Conservation (phyloP, 2,797 vertebrate species). For the Gymnoscopelus braueri region DNA sequence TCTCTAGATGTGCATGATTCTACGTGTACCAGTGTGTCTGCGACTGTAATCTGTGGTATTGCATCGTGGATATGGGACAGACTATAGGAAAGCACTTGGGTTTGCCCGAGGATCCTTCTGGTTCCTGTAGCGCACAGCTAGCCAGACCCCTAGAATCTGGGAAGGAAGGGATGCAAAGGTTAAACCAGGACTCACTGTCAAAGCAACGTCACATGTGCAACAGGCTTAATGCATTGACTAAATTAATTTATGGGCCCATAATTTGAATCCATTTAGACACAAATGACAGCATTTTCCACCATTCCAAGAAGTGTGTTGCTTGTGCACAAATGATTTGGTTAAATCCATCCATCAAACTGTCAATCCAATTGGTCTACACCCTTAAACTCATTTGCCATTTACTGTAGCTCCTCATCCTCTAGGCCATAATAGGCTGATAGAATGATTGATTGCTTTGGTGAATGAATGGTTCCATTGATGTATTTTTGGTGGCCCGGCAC, state of each 20-base stretch:
- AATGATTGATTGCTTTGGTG: slow-evolving; percentile 3
- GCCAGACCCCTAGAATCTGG: slow-evolving; percentile 93
- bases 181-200: neutral
- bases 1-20: slow-evolving; percentile 63
- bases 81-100: slow-evolving; percentile 95
- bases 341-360: slow-evolving; percentile 1
- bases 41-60: slow-evolving; percentile 57
- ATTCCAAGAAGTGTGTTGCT: neutral
- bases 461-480: neutral
- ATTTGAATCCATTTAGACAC: neutral
- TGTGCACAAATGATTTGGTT: neutral
- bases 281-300: neutral
- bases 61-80: slow-evolving; percentile 29
- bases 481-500: neutral
- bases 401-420: neutral
- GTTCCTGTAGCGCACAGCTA: slow-evolving; percentile 93
- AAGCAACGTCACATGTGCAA: neutral
- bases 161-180: neutral
- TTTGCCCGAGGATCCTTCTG: slow-evolving; percentile 95
- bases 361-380: neutral
- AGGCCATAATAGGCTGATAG: slow-evolving; percentile 1
- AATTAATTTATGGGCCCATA: neutral
- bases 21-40: slow-evolving; percentile 66
- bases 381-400: neutral
- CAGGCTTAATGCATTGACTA: neutral